Percentiles rank a stretch among this genome's conserved stretches.
phyloP scores from a whole-genome alignment of 2,888 invertebrate genomes.

The Argyresthia albistria region DNA sequence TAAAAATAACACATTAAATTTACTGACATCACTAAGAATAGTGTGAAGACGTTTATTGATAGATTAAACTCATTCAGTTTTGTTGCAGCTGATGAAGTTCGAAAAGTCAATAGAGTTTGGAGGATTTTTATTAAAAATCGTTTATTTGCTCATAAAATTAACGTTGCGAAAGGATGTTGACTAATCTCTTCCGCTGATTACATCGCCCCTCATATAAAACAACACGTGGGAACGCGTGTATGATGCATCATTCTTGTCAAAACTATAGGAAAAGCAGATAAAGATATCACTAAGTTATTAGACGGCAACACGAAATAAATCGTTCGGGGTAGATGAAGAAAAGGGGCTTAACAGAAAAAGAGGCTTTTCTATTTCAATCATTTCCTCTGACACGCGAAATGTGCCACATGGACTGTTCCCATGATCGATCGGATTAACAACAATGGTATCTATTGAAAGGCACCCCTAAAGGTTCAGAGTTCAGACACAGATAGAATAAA shows the following conservation, averaged over 20 bases:
- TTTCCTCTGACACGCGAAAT: conserved; percentile 38
- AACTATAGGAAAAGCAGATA: conserved; percentile 3
- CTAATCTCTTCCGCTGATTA: conserved; percentile 30
- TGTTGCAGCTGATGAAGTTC: no score
- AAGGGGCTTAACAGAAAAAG: conserved; percentile 36
- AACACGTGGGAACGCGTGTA: not conserved
- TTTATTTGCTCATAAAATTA: not conserved
- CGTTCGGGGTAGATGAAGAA: conserved; percentile 27
- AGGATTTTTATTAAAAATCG: not conserved
- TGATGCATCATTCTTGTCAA: conserved; percentile 1
- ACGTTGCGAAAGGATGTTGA: conserved; percentile 20
- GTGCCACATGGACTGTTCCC: conserved; percentile 49
- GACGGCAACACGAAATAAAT: conserved; percentile 10
- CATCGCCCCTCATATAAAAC: not conserved
- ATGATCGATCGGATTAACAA: conserved; percentile 18
- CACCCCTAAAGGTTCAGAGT: no score
- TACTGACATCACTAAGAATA: conserved; percentile 3
- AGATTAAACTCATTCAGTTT: not conserved
- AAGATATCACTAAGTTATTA: conserved; percentile 5
- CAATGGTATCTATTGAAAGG: no score
- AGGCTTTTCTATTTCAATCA: conserved; percentile 48
- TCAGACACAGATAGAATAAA: no score
- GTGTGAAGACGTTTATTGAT: not conserved
- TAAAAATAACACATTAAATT: conserved; percentile 59
- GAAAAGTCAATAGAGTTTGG: no score